A percentile compares a stretch with the other conserved stretches of the same genome.
Conservation (phyloP, 1,140 invertebrate genomes). For the Macrocentrus cingulum region DNA sequence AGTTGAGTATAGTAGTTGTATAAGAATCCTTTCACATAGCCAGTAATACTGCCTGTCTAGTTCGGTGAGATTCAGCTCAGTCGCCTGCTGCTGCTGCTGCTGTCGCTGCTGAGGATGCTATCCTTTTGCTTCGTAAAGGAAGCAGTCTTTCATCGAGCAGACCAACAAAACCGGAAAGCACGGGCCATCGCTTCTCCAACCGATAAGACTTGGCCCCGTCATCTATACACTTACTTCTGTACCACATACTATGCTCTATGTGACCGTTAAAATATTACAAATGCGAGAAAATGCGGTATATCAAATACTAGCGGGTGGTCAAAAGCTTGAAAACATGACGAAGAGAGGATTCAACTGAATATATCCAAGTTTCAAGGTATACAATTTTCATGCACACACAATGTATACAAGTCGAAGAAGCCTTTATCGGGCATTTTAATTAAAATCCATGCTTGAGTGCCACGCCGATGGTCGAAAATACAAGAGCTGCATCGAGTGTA, state of each 20-base stretch:
- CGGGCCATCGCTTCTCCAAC: slow-evolving; percentile 14
- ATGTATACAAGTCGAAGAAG: no score
- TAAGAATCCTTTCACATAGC: no score
- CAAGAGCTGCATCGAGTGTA: slow-evolving; percentile 10
- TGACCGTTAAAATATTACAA: no score
- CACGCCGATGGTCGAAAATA: slow-evolving; percentile 24
- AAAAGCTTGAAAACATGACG: no score
- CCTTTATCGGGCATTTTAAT: slow-evolving; percentile 25
- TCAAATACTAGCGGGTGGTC: no score
- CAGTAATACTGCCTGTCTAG: no score
- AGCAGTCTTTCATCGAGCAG: slow-evolving; percentile 10
- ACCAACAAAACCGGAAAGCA: slow-evolving; percentile 21
- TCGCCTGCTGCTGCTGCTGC: not conserved
- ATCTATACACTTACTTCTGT: not conserved
- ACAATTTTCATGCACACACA: no score
- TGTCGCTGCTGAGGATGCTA: not conserved
- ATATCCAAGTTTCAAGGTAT: no score
- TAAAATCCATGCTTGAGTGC: slow-evolving; percentile 31
- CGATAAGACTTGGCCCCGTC: not conserved
- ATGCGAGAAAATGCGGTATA: no score
- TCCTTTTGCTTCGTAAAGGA: slow-evolving; percentile 9
- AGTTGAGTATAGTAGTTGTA: not conserved
- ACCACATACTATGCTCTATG: no score
- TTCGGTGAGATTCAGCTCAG: not conserved
- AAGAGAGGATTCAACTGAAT: no score